Evolutionary conservation across 2,888 invertebrate genomes (phyloP).

Genomic region (Ophion costatus): DNA sequence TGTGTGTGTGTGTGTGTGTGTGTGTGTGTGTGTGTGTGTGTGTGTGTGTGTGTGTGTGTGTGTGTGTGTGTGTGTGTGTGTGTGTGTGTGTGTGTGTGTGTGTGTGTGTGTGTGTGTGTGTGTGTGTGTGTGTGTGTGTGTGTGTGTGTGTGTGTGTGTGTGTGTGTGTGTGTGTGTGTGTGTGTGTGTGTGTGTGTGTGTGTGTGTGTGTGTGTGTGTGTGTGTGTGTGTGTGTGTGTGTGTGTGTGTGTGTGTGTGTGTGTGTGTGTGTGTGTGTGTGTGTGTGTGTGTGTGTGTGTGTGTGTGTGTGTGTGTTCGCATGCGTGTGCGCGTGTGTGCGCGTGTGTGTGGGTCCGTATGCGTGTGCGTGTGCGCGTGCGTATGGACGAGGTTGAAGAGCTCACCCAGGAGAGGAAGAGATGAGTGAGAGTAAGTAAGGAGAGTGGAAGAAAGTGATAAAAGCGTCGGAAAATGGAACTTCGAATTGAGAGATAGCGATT

Average conservation of each 20-base stretch:
- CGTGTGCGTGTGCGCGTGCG: not conserved
- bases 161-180: not conserved
- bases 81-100: not conserved
- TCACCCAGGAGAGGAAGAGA: conserved; percentile 8
- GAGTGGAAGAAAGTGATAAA: conserved; percentile 18
- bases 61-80: not conserved
- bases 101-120: not conserved
- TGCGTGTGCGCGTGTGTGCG: not conserved
- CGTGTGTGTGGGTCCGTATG: not conserved
- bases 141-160: not conserved
- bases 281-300: not conserved
- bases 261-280: not conserved
- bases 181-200: not conserved
- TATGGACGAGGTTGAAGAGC: conserved; percentile 21
- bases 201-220: not conserved
- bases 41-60: not conserved
- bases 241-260: not conserved
- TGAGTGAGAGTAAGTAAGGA: not conserved
- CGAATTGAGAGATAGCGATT: not conserved
- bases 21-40: not conserved
- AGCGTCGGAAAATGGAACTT: not conserved
- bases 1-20: not conserved
- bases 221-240: not conserved
- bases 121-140: not conserved
- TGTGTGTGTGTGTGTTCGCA: not conserved